Conservation (phyloP, 2,113 vertebrate genomes). For the Sturnira hondurensis region DNA sequence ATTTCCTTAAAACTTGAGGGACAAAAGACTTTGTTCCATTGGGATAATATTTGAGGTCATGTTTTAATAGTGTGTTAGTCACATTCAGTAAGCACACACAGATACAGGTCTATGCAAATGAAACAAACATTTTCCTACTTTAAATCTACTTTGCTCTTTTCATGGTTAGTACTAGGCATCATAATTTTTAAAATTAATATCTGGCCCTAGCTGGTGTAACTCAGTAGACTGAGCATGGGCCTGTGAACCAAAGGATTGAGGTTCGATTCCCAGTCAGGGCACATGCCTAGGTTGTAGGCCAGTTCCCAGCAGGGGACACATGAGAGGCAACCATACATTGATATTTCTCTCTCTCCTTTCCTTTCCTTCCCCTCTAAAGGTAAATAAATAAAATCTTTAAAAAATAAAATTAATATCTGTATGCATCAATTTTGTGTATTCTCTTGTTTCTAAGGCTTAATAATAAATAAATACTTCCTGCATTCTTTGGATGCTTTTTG, state of each 20-base stretch:
- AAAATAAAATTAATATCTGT: neutral
- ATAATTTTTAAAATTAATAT: neutral
- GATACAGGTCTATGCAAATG: neutral
- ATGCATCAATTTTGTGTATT: neutral
- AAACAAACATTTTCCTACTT: slow-evolving; percentile 12
- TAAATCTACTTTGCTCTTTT: slow-evolving; percentile 10
- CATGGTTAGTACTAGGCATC: neutral
- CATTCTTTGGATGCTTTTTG: too few relatives aligned
- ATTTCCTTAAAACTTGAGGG: neutral
- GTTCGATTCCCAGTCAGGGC: too few relatives aligned
- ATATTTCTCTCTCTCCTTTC: too few relatives aligned
- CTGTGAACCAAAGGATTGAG: too few relatives aligned
- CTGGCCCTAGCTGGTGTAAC: too few relatives aligned
- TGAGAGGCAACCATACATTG: too few relatives aligned
- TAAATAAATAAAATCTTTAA: too few relatives aligned
- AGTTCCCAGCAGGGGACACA: too few relatives aligned
- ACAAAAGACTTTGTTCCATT: neutral
- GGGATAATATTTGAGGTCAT: neutral
- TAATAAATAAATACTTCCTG: too few relatives aligned
- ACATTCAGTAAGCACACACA: neutral
- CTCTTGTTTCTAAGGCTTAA: neutral
- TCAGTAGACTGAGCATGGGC: too few relatives aligned
- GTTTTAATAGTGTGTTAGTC: slow-evolving; percentile 32
- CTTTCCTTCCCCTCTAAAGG: too few relatives aligned
- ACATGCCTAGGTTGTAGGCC: too few relatives aligned